Base-by-base conservation (phyloP, 2,797 vertebrate species). In the Nyctibius grandis region DNA sequence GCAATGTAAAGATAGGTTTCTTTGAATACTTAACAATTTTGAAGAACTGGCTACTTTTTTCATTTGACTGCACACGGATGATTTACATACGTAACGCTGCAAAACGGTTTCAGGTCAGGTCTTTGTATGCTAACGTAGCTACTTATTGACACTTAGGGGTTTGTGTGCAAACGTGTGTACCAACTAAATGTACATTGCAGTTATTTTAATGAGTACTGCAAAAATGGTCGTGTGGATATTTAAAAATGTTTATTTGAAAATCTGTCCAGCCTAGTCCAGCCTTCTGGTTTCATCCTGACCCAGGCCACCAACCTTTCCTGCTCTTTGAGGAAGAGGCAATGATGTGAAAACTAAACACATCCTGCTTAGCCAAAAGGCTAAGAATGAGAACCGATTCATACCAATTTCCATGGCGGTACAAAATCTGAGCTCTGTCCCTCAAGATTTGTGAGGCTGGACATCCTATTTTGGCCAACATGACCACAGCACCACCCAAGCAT, bases 161-260 rank as follows among this genome's bases (percentile, higher is more conserved):
- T 17, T 45, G 9, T 22, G 73, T 33, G 40, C 31, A 57, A 47
- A 20, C 25, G 6, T 5, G 11, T 8, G 23, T n/a, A 69, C 40
- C 59, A 82, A 0, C 15, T 42, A 28, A 48, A 25, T 4, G 15
- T 7, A 50, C 5, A 19, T 4, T 3, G 15, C 3, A 10, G 15
- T 45, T 65, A 26, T 42, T 54, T 65, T 54, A 29, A 65, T 5
- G 4, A 20, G 15, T 7, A 9, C 8, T 54, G 67, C 19, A 31
- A 61, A 73, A 93, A 1, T 0, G 0, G 0, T 28, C 38, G 7
- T 8, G 23, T 45, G 16, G 31, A 11, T 53, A 36, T 21, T 79
- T 69, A 36, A 83, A 89, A 80, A 23, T 5, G 6, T 5, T 50
- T 25, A 31, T 63, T n/a, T 47, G 11, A 54, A 76, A 57, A 54